phyloP scores from a whole-genome alignment of 2,113 vertebrate genomes.

The Phylloscopus whistleri region DNA sequence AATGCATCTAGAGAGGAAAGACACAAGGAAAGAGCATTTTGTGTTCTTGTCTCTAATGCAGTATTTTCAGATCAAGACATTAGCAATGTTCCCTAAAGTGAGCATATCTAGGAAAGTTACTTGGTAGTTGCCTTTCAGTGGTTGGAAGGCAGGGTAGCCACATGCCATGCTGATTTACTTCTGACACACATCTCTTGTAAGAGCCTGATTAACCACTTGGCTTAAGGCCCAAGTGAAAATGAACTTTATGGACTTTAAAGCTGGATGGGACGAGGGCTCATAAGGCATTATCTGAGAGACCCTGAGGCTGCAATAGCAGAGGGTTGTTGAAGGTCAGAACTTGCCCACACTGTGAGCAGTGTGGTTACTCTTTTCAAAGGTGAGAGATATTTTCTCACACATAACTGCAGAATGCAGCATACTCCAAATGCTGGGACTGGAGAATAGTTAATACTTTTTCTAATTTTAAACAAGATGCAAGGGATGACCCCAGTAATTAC shows the following conservation, averaged over 20 bases:
- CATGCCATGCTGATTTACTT: neutral
- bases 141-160: neutral
- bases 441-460: conserved; percentile 14
- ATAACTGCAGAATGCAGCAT: neutral
- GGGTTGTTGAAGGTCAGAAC: neutral
- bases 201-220: neutral
- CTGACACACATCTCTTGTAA: neutral
- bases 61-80: neutral
- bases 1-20: neutral
- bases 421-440: neutral
- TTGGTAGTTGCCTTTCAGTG: neutral
- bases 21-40: neutral
- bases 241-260: neutral
- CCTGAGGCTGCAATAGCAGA: neutral
- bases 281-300: neutral
- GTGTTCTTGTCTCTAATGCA: neutral
- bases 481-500: conserved; percentile 24
- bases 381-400: neutral
- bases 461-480: neutral
- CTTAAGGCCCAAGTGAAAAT: neutral
- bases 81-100: neutral
- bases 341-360: neutral
- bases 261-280: neutral
- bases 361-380: neutral
- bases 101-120: neutral